Evolutionary conservation across 2,888 invertebrate genomes (phyloP).

Genomic region (Platypus cylindrus): DNA sequence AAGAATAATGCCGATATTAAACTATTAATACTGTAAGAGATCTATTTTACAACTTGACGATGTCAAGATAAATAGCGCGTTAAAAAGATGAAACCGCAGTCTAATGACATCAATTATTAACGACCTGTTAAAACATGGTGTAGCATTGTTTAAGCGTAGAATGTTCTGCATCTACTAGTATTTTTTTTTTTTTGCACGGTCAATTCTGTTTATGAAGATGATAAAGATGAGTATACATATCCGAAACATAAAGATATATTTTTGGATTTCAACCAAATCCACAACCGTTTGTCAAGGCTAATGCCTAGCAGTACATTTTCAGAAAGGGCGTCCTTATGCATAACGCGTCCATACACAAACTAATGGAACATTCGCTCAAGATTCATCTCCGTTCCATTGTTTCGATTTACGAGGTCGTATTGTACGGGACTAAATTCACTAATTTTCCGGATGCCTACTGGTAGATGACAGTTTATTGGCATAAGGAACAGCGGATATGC

Average conservation of each 20-base stretch:
- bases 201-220: slow-evolving; percentile 6
- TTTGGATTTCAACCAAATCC: slow-evolving; percentile 38
- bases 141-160: slow-evolving; percentile 6
- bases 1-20: too few relatives aligned
- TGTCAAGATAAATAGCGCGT: slow-evolving; percentile 6
- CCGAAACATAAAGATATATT: slow-evolving; percentile 34
- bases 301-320: slow-evolving; percentile 15
- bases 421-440: slow-evolving; percentile 12
- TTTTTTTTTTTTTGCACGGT: slow-evolving; percentile 2
- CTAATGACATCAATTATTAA: slow-evolving; percentile 8
- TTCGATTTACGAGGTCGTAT: slow-evolving; percentile 14
- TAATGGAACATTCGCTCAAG: slow-evolving; percentile 10
- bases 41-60: slow-evolving; percentile 6
- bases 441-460: slow-evolving; percentile 16
- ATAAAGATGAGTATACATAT: too few relatives aligned
- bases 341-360: slow-evolving; percentile 13
- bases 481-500: slow-evolving; percentile 10
- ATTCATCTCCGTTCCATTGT: slow-evolving; percentile 14
- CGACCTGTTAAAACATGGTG: slow-evolving; percentile 7
- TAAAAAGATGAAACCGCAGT: slow-evolving; percentile 4
- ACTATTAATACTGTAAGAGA: too few relatives aligned
- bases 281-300: slow-evolving; percentile 36
- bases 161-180: not conserved
- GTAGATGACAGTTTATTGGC: slow-evolving; percentile 17
- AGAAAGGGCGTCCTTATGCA: slow-evolving; percentile 17